Conservation (phyloP, 2,888 invertebrate genomes). For the Limnephilus lunatus region DNA sequence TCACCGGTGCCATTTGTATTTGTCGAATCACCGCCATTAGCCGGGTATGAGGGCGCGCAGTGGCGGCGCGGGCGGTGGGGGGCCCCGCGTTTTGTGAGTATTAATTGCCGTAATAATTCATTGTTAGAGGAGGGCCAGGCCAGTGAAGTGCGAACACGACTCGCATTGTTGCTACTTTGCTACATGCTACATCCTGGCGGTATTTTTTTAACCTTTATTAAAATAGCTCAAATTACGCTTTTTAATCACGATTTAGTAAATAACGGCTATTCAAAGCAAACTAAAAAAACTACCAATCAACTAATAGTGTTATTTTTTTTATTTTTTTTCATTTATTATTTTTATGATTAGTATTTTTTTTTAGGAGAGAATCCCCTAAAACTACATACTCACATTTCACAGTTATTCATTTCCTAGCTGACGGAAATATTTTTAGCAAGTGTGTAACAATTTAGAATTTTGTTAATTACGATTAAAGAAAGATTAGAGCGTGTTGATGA, state of each 20-base stretch:
- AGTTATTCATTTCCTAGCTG: too few species aligned
- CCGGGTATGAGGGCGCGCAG: conserved; percentile 48
- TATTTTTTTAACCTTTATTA: conserved; percentile 8
- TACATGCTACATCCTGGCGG: background rate
- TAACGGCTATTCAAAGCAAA: background rate
- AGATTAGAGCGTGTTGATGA: too few species aligned
- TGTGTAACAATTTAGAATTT: too few species aligned
- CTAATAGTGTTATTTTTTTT: background rate
- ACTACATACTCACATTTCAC: too few species aligned
- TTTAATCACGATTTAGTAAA: background rate
- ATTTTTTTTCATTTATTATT: too few species aligned
- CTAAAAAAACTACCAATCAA: background rate
- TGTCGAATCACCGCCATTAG: conserved; percentile 77
- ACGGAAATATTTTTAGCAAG: too few species aligned
- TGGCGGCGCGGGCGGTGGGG: conserved; percentile 52
- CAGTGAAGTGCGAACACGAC: conserved; percentile 47
- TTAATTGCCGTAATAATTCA: conserved; percentile 66
- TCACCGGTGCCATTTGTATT: conserved; percentile 79
- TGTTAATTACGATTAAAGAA: too few species aligned
- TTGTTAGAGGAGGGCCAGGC: conserved; percentile 54
- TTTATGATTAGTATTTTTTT: too few species aligned
- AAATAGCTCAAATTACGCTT: conserved; percentile 1
- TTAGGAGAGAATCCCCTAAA: too few species aligned
- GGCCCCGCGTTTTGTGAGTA: conserved; percentile 64
- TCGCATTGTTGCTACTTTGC: conserved; percentile 39